Base-by-base conservation (phyloP, 1,140 invertebrate genomes). In the Ceratoteleas bidentatus region DNA sequence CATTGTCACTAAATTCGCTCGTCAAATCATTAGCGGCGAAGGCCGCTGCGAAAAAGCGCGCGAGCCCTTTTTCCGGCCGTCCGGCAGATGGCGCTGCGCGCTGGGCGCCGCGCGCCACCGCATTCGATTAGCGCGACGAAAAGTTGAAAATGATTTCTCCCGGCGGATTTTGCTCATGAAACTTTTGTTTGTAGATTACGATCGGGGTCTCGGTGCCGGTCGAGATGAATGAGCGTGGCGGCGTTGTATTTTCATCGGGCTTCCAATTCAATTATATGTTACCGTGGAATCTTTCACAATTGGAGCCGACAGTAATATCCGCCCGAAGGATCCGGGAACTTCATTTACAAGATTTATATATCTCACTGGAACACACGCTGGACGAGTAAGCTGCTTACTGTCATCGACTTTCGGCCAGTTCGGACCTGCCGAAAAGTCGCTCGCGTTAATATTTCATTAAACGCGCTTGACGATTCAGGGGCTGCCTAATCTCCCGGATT, bases 251-350 rank as follows among this genome's bases (percentile, higher is more conserved):
- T 79, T 84, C 84, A 34, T 75, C 75, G 8, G 90, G 85, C 50
- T 90, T 87, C 84, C 91, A 92, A 87, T 87, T 91, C 84, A 91
- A 92, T 85, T 91, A 88, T 75, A 77, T 32, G 9, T 75, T 91
- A 70, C 90, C 91, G 15, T 88, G 83, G 84, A 91, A 92, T 85
- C 56, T 85, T 81, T 88, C 87, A 74, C 87, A 92, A 80, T 85
- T 92, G 11, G 86, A 88, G 64, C 77, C 87, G 40, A 86, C 81
- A 45, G 77, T 89, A 16, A 66, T 90, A 68, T 80, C 86, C 8
- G 77, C 85, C 32, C 87, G 89, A 33, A 78, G 84, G 16, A 81
- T 76, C 24, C 81, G 85, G 64, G 86, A 89, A 81, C 70, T 91
- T 61, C 64, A 85, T 73, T 83, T 92, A 62, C 84, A 83, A 72